Conservation (phyloP, 2,113 vertebrate species). For the Xenopus tropicalis region DNA sequence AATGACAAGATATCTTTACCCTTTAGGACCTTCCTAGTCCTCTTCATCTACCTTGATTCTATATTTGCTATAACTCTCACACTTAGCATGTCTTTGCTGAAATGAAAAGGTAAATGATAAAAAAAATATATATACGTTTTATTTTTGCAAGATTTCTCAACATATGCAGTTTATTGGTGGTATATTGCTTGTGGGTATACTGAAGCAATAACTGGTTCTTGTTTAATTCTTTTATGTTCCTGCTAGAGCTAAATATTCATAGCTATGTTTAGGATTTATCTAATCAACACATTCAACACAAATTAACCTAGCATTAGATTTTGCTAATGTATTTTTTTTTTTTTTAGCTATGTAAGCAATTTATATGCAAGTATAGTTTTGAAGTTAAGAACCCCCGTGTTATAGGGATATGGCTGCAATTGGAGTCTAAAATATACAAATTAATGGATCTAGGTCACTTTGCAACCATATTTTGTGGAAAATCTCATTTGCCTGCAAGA, state of each 20-base stretch:
- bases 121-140: no score
- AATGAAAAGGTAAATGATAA: no score
- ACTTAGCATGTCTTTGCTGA: no score
- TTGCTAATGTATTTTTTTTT: constrained; percentile 5
- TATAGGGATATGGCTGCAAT: constrained; percentile 16
- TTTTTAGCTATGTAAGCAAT: constrained; percentile 19
- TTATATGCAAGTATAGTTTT: not conserved
- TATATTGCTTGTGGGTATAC: no score
- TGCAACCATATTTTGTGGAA: constrained; percentile 3
- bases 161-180: no score
- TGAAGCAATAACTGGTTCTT: no score
- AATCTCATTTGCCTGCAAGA: constrained; percentile 12
- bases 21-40: no score
- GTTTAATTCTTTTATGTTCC: no score
- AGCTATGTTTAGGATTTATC: constrained; percentile 7
- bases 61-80: no score
- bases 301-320: constrained; percentile 1
- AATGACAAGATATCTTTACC: no score
- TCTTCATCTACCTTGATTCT: no score
- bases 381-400: not conserved
- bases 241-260: constrained; percentile 1
- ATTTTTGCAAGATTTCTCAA: no score
- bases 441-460: constrained; percentile 33
- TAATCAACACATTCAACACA: constrained; percentile 24
- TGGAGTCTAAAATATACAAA: constrained; percentile 7